phyloP scores from a whole-genome alignment of 2,888 invertebrate genomes.

The Dendrolimus houi region DNA sequence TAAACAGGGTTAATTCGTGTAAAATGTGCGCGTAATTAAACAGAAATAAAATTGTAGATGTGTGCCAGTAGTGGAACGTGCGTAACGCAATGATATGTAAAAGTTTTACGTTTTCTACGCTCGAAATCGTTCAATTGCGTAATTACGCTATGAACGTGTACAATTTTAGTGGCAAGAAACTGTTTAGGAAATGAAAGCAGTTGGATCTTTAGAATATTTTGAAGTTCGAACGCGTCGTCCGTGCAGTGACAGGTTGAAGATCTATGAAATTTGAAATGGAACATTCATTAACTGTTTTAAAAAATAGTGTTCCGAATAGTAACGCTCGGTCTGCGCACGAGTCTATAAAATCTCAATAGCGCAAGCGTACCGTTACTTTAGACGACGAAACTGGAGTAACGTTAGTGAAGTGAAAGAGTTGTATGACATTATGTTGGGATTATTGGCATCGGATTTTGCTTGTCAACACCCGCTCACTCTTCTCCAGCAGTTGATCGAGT shows the following conservation, averaged over 20 bases:
- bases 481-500: conserved; percentile 62
- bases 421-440: conserved; percentile 45
- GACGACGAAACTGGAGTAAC: background rate
- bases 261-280: too few species aligned
- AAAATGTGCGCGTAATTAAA: conserved; percentile 2
- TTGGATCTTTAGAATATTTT: background rate
- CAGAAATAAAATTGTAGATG: background rate
- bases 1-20: background rate
- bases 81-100: background rate
- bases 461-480: conserved; percentile 56
- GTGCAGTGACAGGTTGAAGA: too few species aligned
- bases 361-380: too few species aligned
- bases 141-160: conserved; percentile 3
- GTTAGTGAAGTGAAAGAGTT: conserved; percentile 8
- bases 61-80: background rate
- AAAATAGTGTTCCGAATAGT: too few species aligned
- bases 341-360: too few species aligned
- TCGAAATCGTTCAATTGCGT: conserved; percentile 1
- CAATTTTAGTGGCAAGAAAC: background rate
- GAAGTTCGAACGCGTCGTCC: background rate
- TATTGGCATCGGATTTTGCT: conserved; percentile 57
- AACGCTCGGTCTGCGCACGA: too few species aligned
- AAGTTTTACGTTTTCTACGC: background rate
- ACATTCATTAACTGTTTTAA: too few species aligned
- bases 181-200: background rate